A percentile compares a stretch with the other conserved stretches of the same genome.
Evolutionary conservation across 1,140 invertebrate genomes (phyloP).

Genomic region (Zaprionus lachaisei): DNA sequence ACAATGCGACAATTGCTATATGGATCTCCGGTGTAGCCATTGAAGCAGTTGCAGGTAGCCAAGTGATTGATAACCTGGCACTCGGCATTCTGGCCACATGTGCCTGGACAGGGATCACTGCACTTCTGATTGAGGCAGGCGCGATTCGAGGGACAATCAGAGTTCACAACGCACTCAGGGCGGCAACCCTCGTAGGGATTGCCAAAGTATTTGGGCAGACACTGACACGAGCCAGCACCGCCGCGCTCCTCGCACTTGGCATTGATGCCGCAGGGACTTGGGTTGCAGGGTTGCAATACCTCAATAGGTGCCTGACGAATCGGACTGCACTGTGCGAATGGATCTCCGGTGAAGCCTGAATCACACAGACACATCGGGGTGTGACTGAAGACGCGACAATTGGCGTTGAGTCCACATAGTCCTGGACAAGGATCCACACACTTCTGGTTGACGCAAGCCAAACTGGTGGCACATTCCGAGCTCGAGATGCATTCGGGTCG

Average conservation of each 20-base stretch:
- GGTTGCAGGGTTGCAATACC: slow-evolving; percentile 84
- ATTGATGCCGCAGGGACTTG: slow-evolving; percentile 89
- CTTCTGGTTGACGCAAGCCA: slow-evolving; percentile 88
- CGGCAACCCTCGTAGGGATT: slow-evolving; percentile 90
- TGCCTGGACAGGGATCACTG: slow-evolving; percentile 90
- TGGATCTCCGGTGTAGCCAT: slow-evolving; percentile 90
- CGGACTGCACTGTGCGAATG: slow-evolving; percentile 86
- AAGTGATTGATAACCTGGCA: slow-evolving; percentile 90
- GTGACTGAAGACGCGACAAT: slow-evolving; percentile 78
- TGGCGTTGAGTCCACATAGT: slow-evolving; percentile 69
- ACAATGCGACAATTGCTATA: slow-evolving; percentile 84
- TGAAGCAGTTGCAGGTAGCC: slow-evolving; percentile 89
- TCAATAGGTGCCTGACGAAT: slow-evolving; percentile 86
- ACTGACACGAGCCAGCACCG: slow-evolving; percentile 89
- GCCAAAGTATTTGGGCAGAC: slow-evolving; percentile 89
- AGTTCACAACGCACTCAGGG: slow-evolving; percentile 91
- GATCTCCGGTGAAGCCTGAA: slow-evolving; percentile 86
- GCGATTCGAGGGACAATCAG: slow-evolving; percentile 89
- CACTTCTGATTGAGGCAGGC: slow-evolving; percentile 92
- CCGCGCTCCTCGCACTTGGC: slow-evolving; percentile 90
- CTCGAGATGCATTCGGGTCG: slow-evolving; percentile 92
- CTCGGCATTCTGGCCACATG: slow-evolving; percentile 89
- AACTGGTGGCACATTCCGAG: slow-evolving; percentile 92
- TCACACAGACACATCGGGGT: slow-evolving; percentile 85
- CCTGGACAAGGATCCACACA: slow-evolving; percentile 85